Base-by-base conservation (phyloP, 2,888 invertebrate genomes). In the Rotaria magnacalcarata region DNA sequence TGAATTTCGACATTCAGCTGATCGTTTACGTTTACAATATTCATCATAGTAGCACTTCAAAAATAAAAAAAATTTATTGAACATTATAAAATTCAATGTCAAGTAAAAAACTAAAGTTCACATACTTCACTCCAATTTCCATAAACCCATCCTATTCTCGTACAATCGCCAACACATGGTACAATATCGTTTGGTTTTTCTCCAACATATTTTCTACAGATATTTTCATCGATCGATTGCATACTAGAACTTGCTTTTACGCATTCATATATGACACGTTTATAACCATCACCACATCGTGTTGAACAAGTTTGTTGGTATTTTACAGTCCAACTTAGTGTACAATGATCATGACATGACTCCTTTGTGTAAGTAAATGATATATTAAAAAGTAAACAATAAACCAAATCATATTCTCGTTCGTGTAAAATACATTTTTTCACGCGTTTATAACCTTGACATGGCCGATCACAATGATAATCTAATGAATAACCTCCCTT, bases 271-370 rank as follows among this genome's bases (percentile, higher is more conserved):
- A 58, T 0, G 24, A 84, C 84, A n/a, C 84, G 84, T 58, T 54
- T 84, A 47, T 24, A 80, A 80, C 80, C 80, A 11, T 47, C n/a
- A 47, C 80, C 80, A n/a, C 80, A 80, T n/a, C 47, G 80, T n/a
- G 47, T 80, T 47, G 80, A 80, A 80, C 80, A 80, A 3, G 80
- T 11, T n/a, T 80, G 80, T 47, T 80, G 80, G 47, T 80, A n/a
- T 80, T 24, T 19, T 14, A 21, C 19, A 16, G 47, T 80, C 80
- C 80, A 80, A 47, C 80, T 80, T 47, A 80, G 47, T 6, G 47
- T 21, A 47, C 80, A 80, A 80, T 80, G 19, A 80, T 80, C 14
- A 80, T 80, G 47, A n/a, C 80, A 80, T 14, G 11, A 10, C 47
- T 80, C 80, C 8, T 21, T 80, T 80, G 24, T 2, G n/a, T 43